Percentiles rank a stretch among this genome's conserved stretches.
These are phyloP conservation scores for Rhinichthys osculus DNA, from an alignment of 2,797 vertebrate species.

Conservation along the genomic window DNA sequence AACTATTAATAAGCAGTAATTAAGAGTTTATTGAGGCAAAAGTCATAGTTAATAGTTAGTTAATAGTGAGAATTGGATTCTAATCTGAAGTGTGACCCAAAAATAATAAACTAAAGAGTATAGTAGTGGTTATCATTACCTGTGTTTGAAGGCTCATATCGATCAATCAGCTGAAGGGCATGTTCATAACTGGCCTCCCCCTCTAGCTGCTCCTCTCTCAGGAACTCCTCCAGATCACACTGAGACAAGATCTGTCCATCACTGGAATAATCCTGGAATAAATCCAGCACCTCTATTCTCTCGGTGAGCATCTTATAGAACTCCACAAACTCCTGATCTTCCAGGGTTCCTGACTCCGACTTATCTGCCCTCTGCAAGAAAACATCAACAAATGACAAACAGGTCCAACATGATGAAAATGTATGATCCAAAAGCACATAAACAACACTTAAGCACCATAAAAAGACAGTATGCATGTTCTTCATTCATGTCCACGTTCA, in stretches of 20 bases:
- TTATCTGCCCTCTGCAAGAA: conserved; percentile 86
- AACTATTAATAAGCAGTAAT: too few relatives aligned
- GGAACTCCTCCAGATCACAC: conserved; percentile 90
- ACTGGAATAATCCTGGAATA: conserved; percentile 89
- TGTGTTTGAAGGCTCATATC: conserved; percentile 88
- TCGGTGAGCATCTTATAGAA: conserved; percentile 95
- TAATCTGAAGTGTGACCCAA: too few relatives aligned
- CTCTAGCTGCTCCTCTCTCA: conserved; percentile 86
- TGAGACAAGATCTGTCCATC: conserved; percentile 87
- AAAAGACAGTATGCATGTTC: conserved; percentile 88
- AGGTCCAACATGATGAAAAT: background rate
- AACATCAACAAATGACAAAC: background rate
- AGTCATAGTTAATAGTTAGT: too few relatives aligned
- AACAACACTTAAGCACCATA: conserved; percentile 73
- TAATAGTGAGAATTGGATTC: too few relatives aligned
- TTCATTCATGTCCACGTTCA: conserved; percentile 95
- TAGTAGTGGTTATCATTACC: conserved; percentile 73
- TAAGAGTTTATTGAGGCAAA: too few relatives aligned
- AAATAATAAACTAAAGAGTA: background rate
- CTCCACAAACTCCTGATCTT: conserved; percentile 90
- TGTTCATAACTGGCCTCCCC: conserved; percentile 73
- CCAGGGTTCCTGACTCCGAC: conserved; percentile 83
- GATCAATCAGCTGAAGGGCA: conserved; percentile 85
- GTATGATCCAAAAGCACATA: background rate
- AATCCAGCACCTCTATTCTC: conserved; percentile 86